Evolutionary conservation across 2,113 vertebrate genomes (phyloP).

Genomic region (Dolichallabes microphthalmus): DNA sequence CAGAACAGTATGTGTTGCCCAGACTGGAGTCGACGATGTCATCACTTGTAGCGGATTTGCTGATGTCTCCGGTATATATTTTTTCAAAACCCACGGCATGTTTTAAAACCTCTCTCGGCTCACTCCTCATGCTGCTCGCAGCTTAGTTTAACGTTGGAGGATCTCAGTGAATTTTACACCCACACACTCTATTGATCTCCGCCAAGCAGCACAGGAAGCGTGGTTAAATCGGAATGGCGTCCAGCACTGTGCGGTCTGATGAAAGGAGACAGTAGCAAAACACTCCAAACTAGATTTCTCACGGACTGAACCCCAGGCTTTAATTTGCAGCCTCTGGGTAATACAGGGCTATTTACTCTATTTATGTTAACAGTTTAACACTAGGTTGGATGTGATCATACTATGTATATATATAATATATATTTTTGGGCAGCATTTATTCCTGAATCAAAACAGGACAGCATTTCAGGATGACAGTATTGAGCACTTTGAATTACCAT

Average conservation of each 20-base stretch:
- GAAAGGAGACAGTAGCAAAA: not conserved
- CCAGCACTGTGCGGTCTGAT: not conserved
- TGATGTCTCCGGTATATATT: too few species aligned
- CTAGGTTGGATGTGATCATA: not conserved
- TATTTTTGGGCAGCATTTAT: too few species aligned
- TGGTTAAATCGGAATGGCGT: not conserved
- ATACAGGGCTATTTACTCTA: not conserved
- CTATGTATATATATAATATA: too few species aligned
- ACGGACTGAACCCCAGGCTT: not conserved
- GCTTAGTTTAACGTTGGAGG: not conserved
- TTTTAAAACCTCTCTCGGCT: not conserved
- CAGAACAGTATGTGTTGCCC: not conserved
- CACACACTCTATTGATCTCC: slow-evolving; percentile 16
- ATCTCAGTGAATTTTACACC: not conserved
- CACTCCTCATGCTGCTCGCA: not conserved
- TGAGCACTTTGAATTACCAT: too few species aligned
- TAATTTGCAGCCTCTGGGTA: not conserved
- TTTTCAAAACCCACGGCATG: not conserved
- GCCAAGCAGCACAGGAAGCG: not conserved
- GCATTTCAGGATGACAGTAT: too few species aligned
- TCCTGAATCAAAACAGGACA: too few species aligned
- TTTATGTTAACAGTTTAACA: not conserved
- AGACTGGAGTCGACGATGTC: not conserved
- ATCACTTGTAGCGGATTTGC: not conserved
- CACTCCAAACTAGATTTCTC: not conserved